Base-by-base conservation (phyloP, 64 coral and sea anemone genomes). In the Stylophora pistillata region DNA sequence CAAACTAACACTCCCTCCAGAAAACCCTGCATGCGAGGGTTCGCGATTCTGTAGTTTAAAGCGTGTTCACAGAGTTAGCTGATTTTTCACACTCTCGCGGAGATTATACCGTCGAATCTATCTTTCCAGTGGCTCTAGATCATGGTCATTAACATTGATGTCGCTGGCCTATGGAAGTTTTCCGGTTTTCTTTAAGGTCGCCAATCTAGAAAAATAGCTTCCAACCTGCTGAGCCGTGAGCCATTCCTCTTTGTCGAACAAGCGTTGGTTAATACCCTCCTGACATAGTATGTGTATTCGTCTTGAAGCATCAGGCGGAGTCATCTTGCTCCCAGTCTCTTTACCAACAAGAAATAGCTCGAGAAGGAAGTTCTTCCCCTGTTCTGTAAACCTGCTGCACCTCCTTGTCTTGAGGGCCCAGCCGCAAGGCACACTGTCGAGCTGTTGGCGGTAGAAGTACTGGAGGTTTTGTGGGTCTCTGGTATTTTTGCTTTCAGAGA, bases 401-500 rank as follows among this genome's bases (percentile, higher is more conserved):
- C 30, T 73, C 71, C 68, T 71, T 71, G 37, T 21, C 68, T 71
- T 71, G 68, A 71, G 68, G 68, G 68, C 68, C 68, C 68, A 71
- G 68, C 68, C 68, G 4, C 68, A 21, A 71, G 68, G 68, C 68
- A 41, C 37, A 6, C 37, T 41, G 37, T 41, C 6, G 37, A 41
- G 37, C 37, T 41, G 73, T 74, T 74, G 72, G 29, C 72, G 72
- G 72, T 32, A 74, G 72, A 74, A 31, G 72, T 32, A 74, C 72
- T 74, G 72, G 72, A 74, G 72, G 29, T 74, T 29, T 31, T 74
- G 29, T 74, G 72, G 72, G 72, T 74, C 72, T 74, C 72, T 74
- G 86, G 86, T 25, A 74, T 56, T 31, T 75, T 88, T 53, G 41
- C 30, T 88, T 78, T 88, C 30, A 88, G 17, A 74, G 86, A 78